Base-by-base conservation (phyloP, 2,797 vertebrate species). In the Eospalax fontanierii region DNA sequence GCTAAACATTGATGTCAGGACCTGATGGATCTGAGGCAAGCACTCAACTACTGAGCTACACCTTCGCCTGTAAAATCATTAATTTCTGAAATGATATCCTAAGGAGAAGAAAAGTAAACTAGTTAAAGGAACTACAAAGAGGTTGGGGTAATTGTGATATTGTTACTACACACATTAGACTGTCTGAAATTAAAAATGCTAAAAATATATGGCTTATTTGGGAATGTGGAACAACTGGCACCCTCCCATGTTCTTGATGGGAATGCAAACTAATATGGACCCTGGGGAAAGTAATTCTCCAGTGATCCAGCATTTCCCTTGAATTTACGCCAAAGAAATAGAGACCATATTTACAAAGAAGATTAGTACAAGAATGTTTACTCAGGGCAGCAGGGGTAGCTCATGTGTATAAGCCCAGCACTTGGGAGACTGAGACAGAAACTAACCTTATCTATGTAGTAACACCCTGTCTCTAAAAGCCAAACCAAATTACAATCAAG, bases 151-250 rank as follows among this genome's bases (percentile, higher is more conserved):
- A 40, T 85, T 50, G 3, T 84, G 26, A n/a, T 81, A 33, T 22
- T 68, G 61, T 24, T 4, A 30, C 6, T n/a, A 18, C 19, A 61
- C 0, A 50, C 14, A 38, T 43, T 50, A 87, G 75, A 85, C 84
- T 70, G 46, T 22, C 15, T 59, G n/a, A 90, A 94, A 81, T 85
- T 15, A 73, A 71, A 79, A 81, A 80, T 83, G 54, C 38, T 91
- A 87, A 80, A 91, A 87, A 73, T 81, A 35, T 4, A 40, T 46
- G 43, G 57, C 89, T 85, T 43, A 12, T 63, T 5, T 65, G 33
- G 81, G 46, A 30, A 54, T 50, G 9, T 38, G n/a, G 50, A 81
- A n/a, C 46, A 90, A 24, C 35, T 35, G 33, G 74, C 50, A 75
- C 50, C 43, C 40, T 46, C 35, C 6, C 46, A 6, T 0, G 63